Percentiles rank a stretch among this genome's conserved stretches.
Evolutionary conservation across 2,888 invertebrate genomes (phyloP).

Genomic region (Cynaeus angustus): DNA sequence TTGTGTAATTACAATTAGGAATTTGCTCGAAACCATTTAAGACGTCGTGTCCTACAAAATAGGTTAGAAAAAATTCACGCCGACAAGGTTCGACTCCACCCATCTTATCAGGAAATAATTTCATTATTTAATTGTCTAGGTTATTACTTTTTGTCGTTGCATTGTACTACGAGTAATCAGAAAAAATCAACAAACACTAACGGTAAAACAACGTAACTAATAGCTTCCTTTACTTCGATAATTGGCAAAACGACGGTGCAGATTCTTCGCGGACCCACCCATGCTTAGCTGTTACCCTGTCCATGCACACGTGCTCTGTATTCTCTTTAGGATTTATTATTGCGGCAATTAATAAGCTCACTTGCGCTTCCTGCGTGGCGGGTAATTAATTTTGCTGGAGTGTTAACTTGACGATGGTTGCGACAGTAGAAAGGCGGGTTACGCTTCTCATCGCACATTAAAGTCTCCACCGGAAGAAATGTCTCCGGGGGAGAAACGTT

Average conservation of each 20-base stretch:
- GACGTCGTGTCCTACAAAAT: constrained; percentile 48
- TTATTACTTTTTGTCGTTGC: constrained; percentile 45
- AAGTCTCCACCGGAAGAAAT: constrained; percentile 10
- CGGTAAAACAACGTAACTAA: constrained; percentile 52
- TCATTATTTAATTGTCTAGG: constrained; percentile 50
- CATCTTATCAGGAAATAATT: constrained; percentile 51
- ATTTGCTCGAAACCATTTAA: constrained; percentile 46
- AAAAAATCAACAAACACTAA: constrained; percentile 47
- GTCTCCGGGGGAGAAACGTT: neutral
- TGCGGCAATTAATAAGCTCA: constrained; percentile 41
- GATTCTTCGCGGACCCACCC: constrained; percentile 47
- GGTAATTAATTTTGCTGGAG: constrained; percentile 21
- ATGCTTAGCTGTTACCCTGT: constrained; percentile 35
- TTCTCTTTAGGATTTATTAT: constrained; percentile 43
- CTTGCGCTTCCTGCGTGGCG: constrained; percentile 39
- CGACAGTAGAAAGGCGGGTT: constrained; percentile 38
- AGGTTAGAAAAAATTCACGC: constrained; percentile 35
- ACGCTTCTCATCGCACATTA: constrained; percentile 12
- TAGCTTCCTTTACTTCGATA: constrained; percentile 53
- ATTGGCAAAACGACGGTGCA: constrained; percentile 50
- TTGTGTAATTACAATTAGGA: constrained; percentile 47
- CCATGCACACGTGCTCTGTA: constrained; percentile 47
- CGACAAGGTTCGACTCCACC: constrained; percentile 51
- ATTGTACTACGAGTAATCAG: constrained; percentile 36
- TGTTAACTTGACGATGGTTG: constrained; percentile 21